Evolutionary conservation across 2,888 invertebrate genomes (phyloP), one percentile per base, ranked within the genome.

Genomic region (Cephus sareptanus): DNA sequence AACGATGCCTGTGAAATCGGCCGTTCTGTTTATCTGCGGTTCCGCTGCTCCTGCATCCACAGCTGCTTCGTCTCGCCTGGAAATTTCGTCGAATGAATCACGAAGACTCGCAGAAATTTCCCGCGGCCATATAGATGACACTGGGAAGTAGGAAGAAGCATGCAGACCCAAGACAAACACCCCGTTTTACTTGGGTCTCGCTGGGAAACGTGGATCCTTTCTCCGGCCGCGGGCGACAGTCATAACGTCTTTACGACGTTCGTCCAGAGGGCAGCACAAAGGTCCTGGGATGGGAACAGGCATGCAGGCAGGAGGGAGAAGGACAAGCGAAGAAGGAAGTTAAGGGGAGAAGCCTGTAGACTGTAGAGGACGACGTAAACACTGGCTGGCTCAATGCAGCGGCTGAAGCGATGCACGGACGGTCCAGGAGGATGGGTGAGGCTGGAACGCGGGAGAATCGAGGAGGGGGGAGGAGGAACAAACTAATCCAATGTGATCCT

Each of bases 361-460:
- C 56, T 23, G 23, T 23, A 23, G 56, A 23, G 56, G 2, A 2
- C 6, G 23, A 9, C 56, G 56, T 9, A 23, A 56, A 56, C 23
- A 6, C 56, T 56, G 56, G 23, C 23, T 2, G 23, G 56, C 56
- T 56, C 9, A 2, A 23, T 40, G 1, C 13, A 37, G 13, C 13
- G 37, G 35, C 35, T 35, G 35, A 35, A 12, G 0, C 35, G 3
- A 35, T 37, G 40, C 23, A 40, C 23, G 1, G 6, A 4, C 2
- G 40, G 15, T 40, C 40, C 40, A 23, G 40, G 40, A 40, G 15
- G 40, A 40, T 6, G 40, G 15, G 15, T 40, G 34, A 34, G 34
- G 40, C 40, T 40, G 40, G 23, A 40, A 23, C 15, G 79, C 81
- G 77, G 30, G 30, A 4, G 15, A 15, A 80, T 76, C 79, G 75